Evolutionary conservation across 2,888 invertebrate species (phyloP), one percentile per base, ranked within the genome.

Genomic region (Tethea ocularis): DNA sequence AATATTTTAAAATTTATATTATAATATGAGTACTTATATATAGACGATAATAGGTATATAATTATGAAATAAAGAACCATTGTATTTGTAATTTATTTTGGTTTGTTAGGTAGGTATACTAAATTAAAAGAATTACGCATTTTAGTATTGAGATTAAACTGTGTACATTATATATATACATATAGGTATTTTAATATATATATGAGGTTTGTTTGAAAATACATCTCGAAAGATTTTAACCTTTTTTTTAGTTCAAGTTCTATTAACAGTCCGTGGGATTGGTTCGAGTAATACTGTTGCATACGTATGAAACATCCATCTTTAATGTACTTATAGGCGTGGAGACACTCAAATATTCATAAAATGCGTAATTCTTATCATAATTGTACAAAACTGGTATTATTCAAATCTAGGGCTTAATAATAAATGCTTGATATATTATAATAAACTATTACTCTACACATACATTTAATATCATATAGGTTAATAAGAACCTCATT

Each of bases 401-500:
- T 77, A 75, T 72, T 76, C 75, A 75, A 80, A 79, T 75, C 77
- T 84, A 84, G 67, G 71, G 69, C 80, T 78, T 82, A 82, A 66
- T 62, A 72, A 72, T 73, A 69, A 81, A 70, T 67, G 64, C 74
- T 68, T 80, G 76, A 83, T 83, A 83, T 80, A 75, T 77, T 75
- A 74, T 77, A 77, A 71, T 75, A 75, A 67, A 67, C 67, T 71
- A 84, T 86, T 85, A 80, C 60, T 71, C 87, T 89, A 87, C 82
- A 86, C 84, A 82, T 84, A 83, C 73, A 83, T 74, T 68, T 72
- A 71, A 75, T 74, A 80, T 77, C 83, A 82, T 77, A 79, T 72
- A 80, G 84, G 82, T 85, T 85, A 86, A 86, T 87, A 89, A 82
- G 13, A 87, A 90, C 85, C 82, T 74, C 80, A 82, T 83, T 80